Conservation (phyloP, 2,113 vertebrate genomes). For the Salvator merianae region DNA sequence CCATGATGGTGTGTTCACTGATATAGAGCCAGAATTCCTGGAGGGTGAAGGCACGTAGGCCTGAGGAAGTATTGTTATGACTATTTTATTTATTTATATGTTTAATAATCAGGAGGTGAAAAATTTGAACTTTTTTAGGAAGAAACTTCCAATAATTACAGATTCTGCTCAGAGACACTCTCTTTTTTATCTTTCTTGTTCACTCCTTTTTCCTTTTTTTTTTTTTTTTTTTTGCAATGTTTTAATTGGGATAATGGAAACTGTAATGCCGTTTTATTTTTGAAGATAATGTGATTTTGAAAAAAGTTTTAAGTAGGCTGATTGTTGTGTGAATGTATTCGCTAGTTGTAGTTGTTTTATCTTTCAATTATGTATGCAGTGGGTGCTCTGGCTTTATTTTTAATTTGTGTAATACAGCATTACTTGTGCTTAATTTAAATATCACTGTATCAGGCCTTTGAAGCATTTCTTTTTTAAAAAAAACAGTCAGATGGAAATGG, state of each 20-base stretch:
- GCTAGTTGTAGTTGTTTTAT: neutral
- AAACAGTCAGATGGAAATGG: too few species aligned
- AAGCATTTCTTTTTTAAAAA: neutral
- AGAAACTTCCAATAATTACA: neutral
- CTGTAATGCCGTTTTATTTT: neutral
- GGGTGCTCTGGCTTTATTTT: too few species aligned
- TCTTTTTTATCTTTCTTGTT: neutral
- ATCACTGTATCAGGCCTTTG: neutral
- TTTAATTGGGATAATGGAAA: neutral
- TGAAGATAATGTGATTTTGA: neutral
- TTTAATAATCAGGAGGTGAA: too few species aligned
- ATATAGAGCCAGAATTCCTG: too few species aligned
- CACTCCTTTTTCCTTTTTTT: neutral
- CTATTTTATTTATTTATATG: too few species aligned
- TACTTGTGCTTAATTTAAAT: neutral
- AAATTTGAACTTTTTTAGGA: neutral
- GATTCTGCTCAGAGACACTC: neutral
- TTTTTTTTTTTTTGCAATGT: neutral
- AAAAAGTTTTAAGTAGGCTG: neutral
- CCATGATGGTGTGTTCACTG: too few species aligned
- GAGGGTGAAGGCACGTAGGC: too few species aligned
- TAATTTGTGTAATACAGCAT: too few species aligned
- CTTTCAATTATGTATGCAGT: neutral
- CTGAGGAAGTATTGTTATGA: too few species aligned
- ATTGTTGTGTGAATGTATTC: neutral